Percentiles rank a stretch among this genome's conserved stretches.
Evolutionary conservation across 1,140 invertebrate species (phyloP).

Genomic region (Elymnias hypermnestra): DNA sequence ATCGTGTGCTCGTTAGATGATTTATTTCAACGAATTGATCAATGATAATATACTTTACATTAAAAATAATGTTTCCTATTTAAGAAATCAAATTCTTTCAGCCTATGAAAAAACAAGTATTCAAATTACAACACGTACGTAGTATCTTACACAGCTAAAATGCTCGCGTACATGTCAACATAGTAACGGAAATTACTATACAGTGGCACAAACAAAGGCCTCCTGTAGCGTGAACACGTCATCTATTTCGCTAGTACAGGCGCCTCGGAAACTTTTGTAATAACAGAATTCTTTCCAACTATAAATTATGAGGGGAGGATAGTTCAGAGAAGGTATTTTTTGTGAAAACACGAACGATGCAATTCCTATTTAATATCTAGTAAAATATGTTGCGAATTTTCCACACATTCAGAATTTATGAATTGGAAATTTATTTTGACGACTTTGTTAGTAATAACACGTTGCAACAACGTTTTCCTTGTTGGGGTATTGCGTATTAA

Average conservation of each 20-base stretch:
- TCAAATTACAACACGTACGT: too few relatives aligned
- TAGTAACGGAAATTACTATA: not conserved
- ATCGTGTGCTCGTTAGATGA: too few relatives aligned
- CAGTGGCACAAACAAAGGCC: conserved; percentile 2
- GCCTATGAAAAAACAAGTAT: too few relatives aligned
- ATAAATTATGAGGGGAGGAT: conserved; percentile 35
- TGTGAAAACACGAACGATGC: conserved; percentile 7
- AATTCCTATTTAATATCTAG: conserved; percentile 11
- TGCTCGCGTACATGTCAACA: not conserved
- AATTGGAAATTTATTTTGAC: not conserved
- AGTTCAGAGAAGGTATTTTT: conserved; percentile 28
- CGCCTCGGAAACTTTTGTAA: conserved; percentile 29
- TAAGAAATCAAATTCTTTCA: too few relatives aligned
- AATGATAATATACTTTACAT: too few relatives aligned
- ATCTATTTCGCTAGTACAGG: conserved; percentile 18
- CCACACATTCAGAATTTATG: not conserved
- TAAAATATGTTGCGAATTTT: conserved; percentile 2
- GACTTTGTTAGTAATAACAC: not conserved
- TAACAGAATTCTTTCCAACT: conserved; percentile 34
- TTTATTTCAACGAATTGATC: too few relatives aligned
- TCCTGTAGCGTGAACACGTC: conserved; percentile 11
- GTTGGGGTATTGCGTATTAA: not conserved
- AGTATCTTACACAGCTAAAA: too few relatives aligned
- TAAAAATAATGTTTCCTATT: too few relatives aligned
- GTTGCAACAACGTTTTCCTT: not conserved